phyloP scores from a whole-genome alignment of 2,113 vertebrate species.

The Heterotis niloticus region DNA sequence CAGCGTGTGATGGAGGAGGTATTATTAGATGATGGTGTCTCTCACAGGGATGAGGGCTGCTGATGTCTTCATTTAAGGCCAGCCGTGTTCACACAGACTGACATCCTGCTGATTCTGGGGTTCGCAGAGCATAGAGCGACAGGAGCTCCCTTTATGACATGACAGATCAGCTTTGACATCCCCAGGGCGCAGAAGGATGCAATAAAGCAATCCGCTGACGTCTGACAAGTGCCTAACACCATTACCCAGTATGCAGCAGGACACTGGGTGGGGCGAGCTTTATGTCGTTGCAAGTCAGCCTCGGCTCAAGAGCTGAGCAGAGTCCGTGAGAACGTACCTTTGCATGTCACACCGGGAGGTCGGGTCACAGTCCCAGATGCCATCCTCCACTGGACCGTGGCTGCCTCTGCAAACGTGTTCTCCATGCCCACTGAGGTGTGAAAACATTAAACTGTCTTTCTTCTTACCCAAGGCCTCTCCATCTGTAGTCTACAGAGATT shows the following conservation, averaged over 20 bases:
- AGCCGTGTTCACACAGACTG: slow-evolving; percentile 25
- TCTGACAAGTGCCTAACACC: slow-evolving; percentile 42
- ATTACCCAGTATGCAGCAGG: slow-evolving; percentile 50
- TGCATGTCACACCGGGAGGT: neutral
- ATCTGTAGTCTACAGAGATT: no score
- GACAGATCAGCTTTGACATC: slow-evolving; percentile 57
- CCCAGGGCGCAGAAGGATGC: slow-evolving; percentile 42
- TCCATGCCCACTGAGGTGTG: neutral
- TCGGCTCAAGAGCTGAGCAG: neutral
- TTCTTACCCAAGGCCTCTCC: no score
- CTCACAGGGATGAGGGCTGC: neutral
- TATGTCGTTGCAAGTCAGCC: neutral
- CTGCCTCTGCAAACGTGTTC: neutral
- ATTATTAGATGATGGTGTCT: neutral
- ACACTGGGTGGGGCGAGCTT: slow-evolving; percentile 16
- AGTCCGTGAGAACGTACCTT: neutral
- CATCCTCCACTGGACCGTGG: neutral
- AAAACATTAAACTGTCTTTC: neutral
- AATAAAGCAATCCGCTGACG: slow-evolving; percentile 59
- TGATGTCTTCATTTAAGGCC: slow-evolving; percentile 28
- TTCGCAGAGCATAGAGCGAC: slow-evolving; percentile 50
- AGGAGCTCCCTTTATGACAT: slow-evolving; percentile 46
- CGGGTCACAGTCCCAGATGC: no score
- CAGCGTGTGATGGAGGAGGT: no score
- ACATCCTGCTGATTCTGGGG: slow-evolving; percentile 52